Base-by-base conservation (phyloP, 2,113 vertebrate species). In the Pimephales promelas region DNA sequence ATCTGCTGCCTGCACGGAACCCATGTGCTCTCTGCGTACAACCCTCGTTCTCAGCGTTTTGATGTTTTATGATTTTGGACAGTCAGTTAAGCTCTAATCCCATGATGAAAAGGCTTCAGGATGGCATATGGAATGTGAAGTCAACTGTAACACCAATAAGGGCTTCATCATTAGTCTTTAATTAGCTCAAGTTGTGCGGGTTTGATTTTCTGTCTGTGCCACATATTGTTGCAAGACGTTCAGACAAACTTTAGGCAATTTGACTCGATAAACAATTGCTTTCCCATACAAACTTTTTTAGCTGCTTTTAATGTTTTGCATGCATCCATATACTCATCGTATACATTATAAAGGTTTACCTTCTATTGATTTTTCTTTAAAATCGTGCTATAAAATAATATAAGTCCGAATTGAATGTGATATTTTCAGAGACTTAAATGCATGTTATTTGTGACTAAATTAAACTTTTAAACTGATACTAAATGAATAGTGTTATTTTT, bases 141-240 rank as follows among this genome's bases (percentile, higher is more conserved):
- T 26, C 40, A 62, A 75, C n/a, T 5, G 34, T 62, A 49, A 24
- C 36, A 66, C 34, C 61, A 49, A 83, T 73, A 64, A 79, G 61
- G 75, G 26, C n/a, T 40, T 79, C 68, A 73, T 79, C 74, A 83
- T 83, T 79, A 73, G 34, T 76, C 82, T 80, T 81, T 75, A 70
- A 80, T 74, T 62, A 66, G 18, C 54, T 57, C 45, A 71, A 56
- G 71, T 28, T 52, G 36, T 31, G n/a, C 3, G 7, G 34, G 45
- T 76, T 85, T 78, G 34, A 59, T 61, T 78, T 82, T 52, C 75
- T 73, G 52, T 47, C 26, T 28, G 20, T 36, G 16, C 45, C 47
- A 24, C 57, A 34, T 43, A 64, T 79, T 57, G 22, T 22, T 24
- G 31, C 10, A 56, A 49, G 16, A 74, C 14, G 1, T 49, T 68